Conservation (phyloP, 2,113 vertebrate genomes). For the Balaeniceps rex region DNA sequence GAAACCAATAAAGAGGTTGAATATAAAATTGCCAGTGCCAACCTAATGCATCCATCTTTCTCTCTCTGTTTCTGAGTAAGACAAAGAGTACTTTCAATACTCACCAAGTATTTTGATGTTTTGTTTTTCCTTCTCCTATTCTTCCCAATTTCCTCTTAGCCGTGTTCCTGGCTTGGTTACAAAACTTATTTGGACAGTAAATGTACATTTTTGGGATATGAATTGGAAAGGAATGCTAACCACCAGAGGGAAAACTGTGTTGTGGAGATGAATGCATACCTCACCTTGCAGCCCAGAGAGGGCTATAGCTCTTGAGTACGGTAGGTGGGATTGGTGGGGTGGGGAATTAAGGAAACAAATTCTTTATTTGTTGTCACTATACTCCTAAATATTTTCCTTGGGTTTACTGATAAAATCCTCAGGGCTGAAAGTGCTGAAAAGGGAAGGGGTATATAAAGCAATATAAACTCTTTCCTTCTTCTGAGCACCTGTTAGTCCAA, state of each 20-base stretch:
- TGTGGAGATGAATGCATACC: neutral
- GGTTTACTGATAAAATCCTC: neutral
- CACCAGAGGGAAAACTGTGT: neutral
- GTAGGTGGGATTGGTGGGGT: neutral
- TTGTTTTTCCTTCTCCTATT: neutral
- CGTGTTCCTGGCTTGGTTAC: neutral
- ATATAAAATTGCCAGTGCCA: neutral
- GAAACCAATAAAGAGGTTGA: neutral
- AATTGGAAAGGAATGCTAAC: neutral
- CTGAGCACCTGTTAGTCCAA: neutral
- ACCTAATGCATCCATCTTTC: neutral
- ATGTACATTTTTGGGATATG: neutral
- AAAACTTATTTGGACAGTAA: neutral
- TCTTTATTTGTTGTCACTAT: neutral
- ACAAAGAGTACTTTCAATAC: neutral
- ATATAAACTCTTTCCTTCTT: neutral
- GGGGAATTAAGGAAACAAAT: neutral
- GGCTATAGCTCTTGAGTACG: neutral
- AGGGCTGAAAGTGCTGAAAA: neutral
- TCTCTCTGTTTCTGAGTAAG: neutral
- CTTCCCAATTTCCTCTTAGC: neutral
- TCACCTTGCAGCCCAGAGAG: neutral
- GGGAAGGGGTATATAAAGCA: neutral
- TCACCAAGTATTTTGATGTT: neutral
- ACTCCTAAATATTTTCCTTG: neutral